Base-by-base conservation (phyloP, 2,797 vertebrate species). In the Siniperca undulata region DNA sequence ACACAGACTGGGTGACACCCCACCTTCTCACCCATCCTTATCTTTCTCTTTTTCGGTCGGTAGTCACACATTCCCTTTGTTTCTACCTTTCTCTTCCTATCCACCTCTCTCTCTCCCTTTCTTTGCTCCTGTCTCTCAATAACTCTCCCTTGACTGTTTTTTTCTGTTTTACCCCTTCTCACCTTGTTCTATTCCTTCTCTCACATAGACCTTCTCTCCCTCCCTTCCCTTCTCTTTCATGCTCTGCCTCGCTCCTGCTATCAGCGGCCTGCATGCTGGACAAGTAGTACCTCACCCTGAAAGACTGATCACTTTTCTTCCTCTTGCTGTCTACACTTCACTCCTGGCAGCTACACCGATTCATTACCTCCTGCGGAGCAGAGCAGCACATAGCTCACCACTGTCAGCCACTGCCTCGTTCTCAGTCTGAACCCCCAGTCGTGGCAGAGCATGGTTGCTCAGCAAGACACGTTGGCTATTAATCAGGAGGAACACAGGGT, bases 241-340 rank as follows among this genome's bases (percentile, higher is more conserved):
- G 36, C 53, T 68, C 53, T 1, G 44, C 73, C 78, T 86, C 69
- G 59, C 83, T 69, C 30, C 20, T 52, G 70, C 86, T 83, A 85
- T 92, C 87, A 80, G 77, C 53, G 68, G 80, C 78, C 81, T 42
- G 42, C 82, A 82, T 65, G 62, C 82, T 68, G 87, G 84, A 91
- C 86, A 77, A 86, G 80, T 46, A 80, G 74, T 71, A 56, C 82
- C 78, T 84, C 83, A 64, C 77, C 71, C 84, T 77, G 72, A 88
- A 91, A 94, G 87, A 93, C 88, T 79, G 92, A 93, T 94, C 87
- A 79, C 89, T 91, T 89, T 76, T 84, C 86, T 85, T 88, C 86
- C 85, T 85, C 79, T 82, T 77, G 90, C 91, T 87, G 92, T 92
- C 89, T 70, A 64, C 84, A 84, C 90, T 82, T 82, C 78, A 81